Evolutionary conservation across 2,113 vertebrate species (phyloP), one percentile per base, ranked within the genome.

Genomic region (Myotis lucifugus): DNA sequence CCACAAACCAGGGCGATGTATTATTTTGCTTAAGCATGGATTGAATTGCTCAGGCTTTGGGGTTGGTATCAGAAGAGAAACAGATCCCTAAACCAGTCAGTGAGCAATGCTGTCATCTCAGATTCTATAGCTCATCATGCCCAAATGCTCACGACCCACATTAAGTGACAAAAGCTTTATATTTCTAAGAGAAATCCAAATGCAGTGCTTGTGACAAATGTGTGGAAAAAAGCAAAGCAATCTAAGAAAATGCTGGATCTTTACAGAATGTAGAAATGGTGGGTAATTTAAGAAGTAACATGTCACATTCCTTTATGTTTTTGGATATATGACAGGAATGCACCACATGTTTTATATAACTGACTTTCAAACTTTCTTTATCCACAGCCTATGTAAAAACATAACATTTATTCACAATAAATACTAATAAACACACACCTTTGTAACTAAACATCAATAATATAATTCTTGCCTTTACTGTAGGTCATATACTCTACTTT

Each of bases 221-320:
- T 90, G 83, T 70, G 54, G 54, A 96, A 34, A 34, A 78, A 94
- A 74, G 32, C 56, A n/a, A 92, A 92, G 9, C 76, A 87, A n/a
- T 79, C 88, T 88, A 52, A 66, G 59, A 54, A 93, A 86, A 67
- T 73, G 19, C n/a, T 88, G 4, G 17, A 54, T 81, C 21, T 82
- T 73, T 70, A 76, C 3, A 81, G 69, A 92, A 90, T 69, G 52
- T 23, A 61, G 69, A 73, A 83, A 89, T 89, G n/a, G 50, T 93
- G 76, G 42, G 61, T 94, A 86, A 95, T 91, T 93, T 96, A 95
- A 88, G 77, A 94, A 74, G 64, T 37, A 86, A 25, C 21, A 32
- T 87, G 74, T 72, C 90, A 89, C 32, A 66, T 76, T 81, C 42
- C n/a, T 90, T 81, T 77, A 54, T 42, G 19, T 11, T 23, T 48